Evolutionary conservation across 2,888 invertebrate species (phyloP), one percentile per base, ranked within the genome.

Genomic region (Corythucha ciliata): DNA sequence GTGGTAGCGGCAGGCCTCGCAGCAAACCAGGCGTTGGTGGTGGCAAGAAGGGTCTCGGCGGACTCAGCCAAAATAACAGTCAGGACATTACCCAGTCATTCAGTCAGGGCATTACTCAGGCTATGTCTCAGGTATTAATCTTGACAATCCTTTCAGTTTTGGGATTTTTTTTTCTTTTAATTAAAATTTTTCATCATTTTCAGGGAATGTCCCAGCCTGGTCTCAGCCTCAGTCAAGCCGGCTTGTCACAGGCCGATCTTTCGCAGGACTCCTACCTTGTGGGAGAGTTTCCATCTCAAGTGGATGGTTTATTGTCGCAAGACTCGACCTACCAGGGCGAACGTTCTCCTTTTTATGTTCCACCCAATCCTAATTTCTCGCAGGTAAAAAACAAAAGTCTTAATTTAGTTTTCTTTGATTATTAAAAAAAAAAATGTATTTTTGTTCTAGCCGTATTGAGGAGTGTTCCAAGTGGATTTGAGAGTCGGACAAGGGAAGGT

Each of bases 221-320:
- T 1, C 78, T 79, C 60, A 77, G 78, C 54, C 68, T 81, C 14
- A 79, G 80, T 34, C 83, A 77, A 63, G 78, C 79, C 4, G 80
- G 80, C 48, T 66, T 81, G 40, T 79, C 79, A 12, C 86, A 86
- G 64, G 75, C 79, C 5, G 85, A 86, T 68, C 72, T 80, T 61
- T 80, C 80, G 60, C 82, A 88, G 74, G 89, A 90, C 70, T 85
- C 85, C 54, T 80, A 83, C 67, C 79, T 85, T 69, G 80, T 82
- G 47, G 78, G 78, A 29, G 89, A 89, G 69, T 85, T 85, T 69
- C 86, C 86, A 66, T 92, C 92, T 46, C 93, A 94, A 73, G 88
- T 91, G 74, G 94, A 94, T 69, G 91, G 89, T 50, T 77, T 94
- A 64, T 74, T 94, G 63, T 94, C 93, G 44, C 94, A 94, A 73